Conservation (phyloP, 1,140 invertebrate genomes). For the Mizuhopecten yessoensis region DNA sequence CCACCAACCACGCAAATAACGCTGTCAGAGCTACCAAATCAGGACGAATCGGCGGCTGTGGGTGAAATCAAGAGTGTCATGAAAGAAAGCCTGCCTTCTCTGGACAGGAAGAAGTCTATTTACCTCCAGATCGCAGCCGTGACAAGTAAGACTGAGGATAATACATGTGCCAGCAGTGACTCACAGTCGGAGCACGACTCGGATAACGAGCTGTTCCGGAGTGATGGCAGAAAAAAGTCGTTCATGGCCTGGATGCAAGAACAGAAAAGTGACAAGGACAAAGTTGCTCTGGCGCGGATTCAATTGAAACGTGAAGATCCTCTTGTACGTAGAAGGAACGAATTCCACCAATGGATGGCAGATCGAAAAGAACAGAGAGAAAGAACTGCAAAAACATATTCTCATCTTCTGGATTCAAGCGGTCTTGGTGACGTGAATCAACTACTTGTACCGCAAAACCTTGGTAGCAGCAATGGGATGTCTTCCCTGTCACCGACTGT, state of each 20-base stretch:
- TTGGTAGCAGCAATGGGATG: background rate
- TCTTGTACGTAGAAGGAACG: conserved; percentile 41
- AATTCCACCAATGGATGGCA: background rate
- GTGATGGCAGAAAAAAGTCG: conserved; percentile 47
- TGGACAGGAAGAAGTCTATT: conserved; percentile 50
- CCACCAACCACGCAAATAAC: background rate
- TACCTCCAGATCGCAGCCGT: conserved; percentile 60
- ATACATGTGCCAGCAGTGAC: conserved; percentile 43
- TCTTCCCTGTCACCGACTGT: background rate
- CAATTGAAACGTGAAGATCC: conserved; percentile 30
- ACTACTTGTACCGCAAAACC: background rate
- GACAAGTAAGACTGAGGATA: conserved; percentile 33
- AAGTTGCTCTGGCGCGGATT: background rate
- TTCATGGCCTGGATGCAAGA: conserved; percentile 62
- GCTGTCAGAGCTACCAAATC: background rate
- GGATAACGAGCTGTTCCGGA: conserved; percentile 41
- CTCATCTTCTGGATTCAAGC: background rate
- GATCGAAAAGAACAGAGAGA: background rate
- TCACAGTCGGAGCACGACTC: conserved; percentile 49
- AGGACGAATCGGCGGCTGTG: background rate
- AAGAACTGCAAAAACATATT: background rate
- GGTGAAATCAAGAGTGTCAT: background rate
- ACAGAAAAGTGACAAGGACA: conserved; percentile 43
- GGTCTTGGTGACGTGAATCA: background rate
- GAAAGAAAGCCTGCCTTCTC: conserved; percentile 17